phyloP scores from a whole-genome alignment of 1,140 invertebrate genomes.

The Pachyrhynchus sulphureomaculatus region DNA sequence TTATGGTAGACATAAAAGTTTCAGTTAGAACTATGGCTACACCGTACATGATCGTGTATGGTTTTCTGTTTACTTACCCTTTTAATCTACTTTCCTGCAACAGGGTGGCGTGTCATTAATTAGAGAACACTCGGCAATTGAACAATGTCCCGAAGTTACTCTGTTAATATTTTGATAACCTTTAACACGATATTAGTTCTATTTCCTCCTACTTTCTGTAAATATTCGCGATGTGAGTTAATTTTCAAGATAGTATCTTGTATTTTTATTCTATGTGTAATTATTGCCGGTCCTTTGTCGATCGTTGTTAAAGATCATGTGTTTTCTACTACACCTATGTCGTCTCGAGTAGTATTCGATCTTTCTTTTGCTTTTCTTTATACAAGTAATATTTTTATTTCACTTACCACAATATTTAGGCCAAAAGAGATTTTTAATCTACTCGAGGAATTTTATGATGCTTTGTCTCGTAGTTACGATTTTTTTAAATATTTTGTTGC shows the following conservation, averaged over 20 bases:
- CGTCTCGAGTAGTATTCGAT: constrained; percentile 6
- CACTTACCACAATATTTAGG: constrained; percentile 1
- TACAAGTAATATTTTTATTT: constrained; percentile 11
- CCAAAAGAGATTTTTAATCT: neutral
- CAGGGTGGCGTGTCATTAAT: too few relatives aligned
- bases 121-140: too few relatives aligned
- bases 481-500: constrained; percentile 5
- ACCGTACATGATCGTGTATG: too few relatives aligned
- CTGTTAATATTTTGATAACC: too few relatives aligned
- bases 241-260: constrained; percentile 1
- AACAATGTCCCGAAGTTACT: too few relatives aligned
- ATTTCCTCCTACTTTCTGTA: constrained; percentile 1
- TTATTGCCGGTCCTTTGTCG: constrained; percentile 1
- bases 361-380: constrained; percentile 10
- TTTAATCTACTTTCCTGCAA: too few relatives aligned
- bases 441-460: neutral
- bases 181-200: neutral
- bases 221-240: neutral
- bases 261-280: neutral
- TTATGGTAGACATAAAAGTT: too few relatives aligned
- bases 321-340: neutral
- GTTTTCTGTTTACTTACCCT: too few relatives aligned
- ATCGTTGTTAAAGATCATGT: constrained; percentile 5
- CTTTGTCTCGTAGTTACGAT: neutral
- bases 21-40: too few relatives aligned